These are phyloP conservation scores for Dinocampus coccinellae DNA, from an alignment of 2,888 invertebrate genomes.

Conservation along the genomic window DNA sequence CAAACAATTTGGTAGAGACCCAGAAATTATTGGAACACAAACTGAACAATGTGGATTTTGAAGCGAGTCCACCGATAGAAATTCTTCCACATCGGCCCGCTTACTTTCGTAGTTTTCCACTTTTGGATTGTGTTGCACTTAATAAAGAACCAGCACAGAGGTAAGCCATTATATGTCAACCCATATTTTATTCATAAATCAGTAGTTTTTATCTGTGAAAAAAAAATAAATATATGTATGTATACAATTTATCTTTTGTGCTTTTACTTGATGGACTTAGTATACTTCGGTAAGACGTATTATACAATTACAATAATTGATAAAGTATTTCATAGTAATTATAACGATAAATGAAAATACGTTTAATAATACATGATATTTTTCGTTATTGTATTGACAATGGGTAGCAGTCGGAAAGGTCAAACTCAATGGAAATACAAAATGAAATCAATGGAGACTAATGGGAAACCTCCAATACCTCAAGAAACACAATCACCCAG, in stretches of 20 bases:
- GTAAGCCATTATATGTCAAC: slow-evolving; percentile 65
- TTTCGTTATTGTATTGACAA: slow-evolving; percentile 49
- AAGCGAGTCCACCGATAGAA: slow-evolving; percentile 85
- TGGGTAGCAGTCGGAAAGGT: slow-evolving; percentile 62
- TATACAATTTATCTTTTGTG: slow-evolving; percentile 4
- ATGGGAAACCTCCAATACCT: slow-evolving; percentile 60
- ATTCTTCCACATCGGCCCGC: slow-evolving; percentile 81
- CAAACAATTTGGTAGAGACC: slow-evolving; percentile 77
- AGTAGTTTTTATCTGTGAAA: slow-evolving; percentile 25
- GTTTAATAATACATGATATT: slow-evolving; percentile 31
- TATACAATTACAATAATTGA: not conserved
- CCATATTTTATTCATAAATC: not conserved
- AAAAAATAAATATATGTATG: too few species aligned
- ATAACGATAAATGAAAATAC: not conserved
- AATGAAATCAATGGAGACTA: slow-evolving; percentile 66
- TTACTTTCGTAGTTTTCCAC: slow-evolving; percentile 86
- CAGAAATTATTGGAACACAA: slow-evolving; percentile 76
- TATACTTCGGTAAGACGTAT: slow-evolving; percentile 30
- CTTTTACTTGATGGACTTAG: not conserved
- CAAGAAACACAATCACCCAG: slow-evolving; percentile 67
- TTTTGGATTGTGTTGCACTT: slow-evolving; percentile 81
- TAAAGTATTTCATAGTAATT: not conserved
- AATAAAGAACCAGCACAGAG: slow-evolving; percentile 81
- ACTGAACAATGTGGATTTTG: slow-evolving; percentile 81
- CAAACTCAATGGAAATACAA: slow-evolving; percentile 68